Conservation (phyloP, 2,888 invertebrate genomes). For the Nudaria mundana region DNA sequence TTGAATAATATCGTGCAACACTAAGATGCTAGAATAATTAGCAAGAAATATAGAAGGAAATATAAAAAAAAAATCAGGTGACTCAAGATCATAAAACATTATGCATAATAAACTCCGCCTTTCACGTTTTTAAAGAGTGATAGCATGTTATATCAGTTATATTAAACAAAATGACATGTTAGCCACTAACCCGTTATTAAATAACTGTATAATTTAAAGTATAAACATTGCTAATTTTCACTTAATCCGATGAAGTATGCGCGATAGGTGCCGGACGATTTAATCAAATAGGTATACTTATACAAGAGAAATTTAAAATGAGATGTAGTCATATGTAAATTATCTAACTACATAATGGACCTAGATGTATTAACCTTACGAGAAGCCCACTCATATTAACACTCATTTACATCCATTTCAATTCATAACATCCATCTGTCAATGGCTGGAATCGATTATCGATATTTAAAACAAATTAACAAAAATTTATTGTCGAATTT, state of each 20-base stretch:
- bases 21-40: too few relatives aligned
- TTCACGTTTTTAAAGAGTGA: constrained; percentile 18
- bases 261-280: constrained; percentile 39
- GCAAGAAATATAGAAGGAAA: too few relatives aligned
- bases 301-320: constrained; percentile 59
- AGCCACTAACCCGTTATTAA: constrained; percentile 45
- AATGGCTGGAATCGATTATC: constrained; percentile 33
- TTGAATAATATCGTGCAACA: too few relatives aligned
- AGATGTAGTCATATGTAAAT: constrained; percentile 59
- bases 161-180: constrained; percentile 38
- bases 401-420: constrained; percentile 59
- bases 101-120: constrained; percentile 17
- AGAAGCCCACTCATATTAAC: constrained; percentile 43
- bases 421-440: constrained; percentile 44
- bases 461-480: constrained; percentile 30
- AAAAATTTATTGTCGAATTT: constrained; percentile 20
- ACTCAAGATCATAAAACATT: constrained; percentile 20
- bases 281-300: constrained; percentile 41
- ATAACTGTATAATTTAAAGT: constrained; percentile 50
- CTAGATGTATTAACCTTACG: constrained; percentile 46
- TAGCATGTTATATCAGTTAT: constrained; percentile 30
- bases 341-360: constrained; percentile 45
- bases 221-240: constrained; percentile 61
- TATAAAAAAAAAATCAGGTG: too few relatives aligned
- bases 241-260: constrained; percentile 54